Percentiles rank a stretch among this genome's conserved stretches.
Evolutionary conservation across 2,888 invertebrate genomes (phyloP).

Genomic region (Epiblema foenella): DNA sequence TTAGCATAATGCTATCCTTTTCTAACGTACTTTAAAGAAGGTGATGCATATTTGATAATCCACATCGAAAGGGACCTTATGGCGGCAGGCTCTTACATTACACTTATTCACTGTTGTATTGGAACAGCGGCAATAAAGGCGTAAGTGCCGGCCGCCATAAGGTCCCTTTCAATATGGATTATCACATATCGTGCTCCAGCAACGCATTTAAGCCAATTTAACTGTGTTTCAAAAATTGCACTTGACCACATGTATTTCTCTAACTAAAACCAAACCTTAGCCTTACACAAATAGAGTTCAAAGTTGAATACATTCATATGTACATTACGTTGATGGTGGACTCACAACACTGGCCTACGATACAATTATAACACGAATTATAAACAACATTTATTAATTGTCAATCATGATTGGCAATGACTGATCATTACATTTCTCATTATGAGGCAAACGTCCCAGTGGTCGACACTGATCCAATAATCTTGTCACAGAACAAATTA

Average conservation of each 20-base stretch:
- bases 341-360: conserved; percentile 4
- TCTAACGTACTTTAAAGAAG: conserved; percentile 13
- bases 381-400: neutral
- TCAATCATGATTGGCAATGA: neutral
- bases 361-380: neutral
- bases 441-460: too few relatives aligned
- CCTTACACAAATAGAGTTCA: conserved; percentile 17
- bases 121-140: too few relatives aligned
- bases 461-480: too few relatives aligned
- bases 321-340: conserved; percentile 12
- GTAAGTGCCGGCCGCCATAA: too few relatives aligned
- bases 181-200: neutral
- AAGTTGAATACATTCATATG: conserved; percentile 22
- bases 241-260: neutral
- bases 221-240: neutral
- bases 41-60: conserved; percentile 3
- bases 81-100: too few relatives aligned
- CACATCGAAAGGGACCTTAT: too few relatives aligned
- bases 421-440: neutral
- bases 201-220: neutral
- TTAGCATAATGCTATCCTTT: conserved; percentile 5
- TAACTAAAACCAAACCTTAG: neutral
- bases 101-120: too few relatives aligned
- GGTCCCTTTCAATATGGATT: too few relatives aligned
- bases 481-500: too few relatives aligned